Evolutionary conservation across 2,888 invertebrate species (phyloP).

Genomic region (Drosophila paracracens): DNA sequence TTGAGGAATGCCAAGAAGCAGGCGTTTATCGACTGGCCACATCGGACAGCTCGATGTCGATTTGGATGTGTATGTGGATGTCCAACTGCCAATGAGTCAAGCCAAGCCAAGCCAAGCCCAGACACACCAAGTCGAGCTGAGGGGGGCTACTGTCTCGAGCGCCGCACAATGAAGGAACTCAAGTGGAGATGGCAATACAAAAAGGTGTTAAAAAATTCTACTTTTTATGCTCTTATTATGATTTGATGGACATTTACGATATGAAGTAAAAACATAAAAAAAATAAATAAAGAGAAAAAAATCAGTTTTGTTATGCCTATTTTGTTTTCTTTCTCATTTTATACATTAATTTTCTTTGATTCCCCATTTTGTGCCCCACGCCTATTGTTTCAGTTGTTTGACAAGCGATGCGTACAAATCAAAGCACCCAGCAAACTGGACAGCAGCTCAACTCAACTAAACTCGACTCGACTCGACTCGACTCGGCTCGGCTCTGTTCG

Average conservation of each 20-base stretch:
- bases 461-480: background rate
- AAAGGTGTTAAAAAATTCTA: conserved; percentile 79
- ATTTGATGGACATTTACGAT: conserved; percentile 78
- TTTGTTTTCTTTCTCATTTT: conserved; percentile 26
- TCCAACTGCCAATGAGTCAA: conserved; percentile 66
- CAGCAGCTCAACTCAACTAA: background rate
- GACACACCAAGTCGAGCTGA: background rate
- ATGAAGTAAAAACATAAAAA: conserved; percentile 27
- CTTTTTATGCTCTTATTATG: conserved; percentile 78
- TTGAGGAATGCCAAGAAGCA: conserved; percentile 48
- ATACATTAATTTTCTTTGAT: conserved; percentile 24
- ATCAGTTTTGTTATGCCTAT: conserved; percentile 28
- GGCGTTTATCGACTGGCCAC: conserved; percentile 61
- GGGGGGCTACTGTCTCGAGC: conserved; percentile 66
- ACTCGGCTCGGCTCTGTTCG: background rate
- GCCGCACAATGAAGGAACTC: conserved; percentile 42
- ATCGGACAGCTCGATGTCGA: conserved; percentile 61
- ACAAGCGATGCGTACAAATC: conserved; percentile 81
- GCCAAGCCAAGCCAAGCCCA: background rate
- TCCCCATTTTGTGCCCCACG: conserved; percentile 28
- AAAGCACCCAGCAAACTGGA: conserved; percentile 66
- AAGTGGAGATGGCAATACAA: conserved; percentile 66
- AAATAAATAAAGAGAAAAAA: conserved; percentile 17
- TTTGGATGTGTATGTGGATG: conserved; percentile 35
- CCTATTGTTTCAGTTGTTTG: conserved; percentile 72